Evolutionary conservation across 2,113 vertebrate genomes (phyloP).

Genomic region (Alligator mississippiensis): DNA sequence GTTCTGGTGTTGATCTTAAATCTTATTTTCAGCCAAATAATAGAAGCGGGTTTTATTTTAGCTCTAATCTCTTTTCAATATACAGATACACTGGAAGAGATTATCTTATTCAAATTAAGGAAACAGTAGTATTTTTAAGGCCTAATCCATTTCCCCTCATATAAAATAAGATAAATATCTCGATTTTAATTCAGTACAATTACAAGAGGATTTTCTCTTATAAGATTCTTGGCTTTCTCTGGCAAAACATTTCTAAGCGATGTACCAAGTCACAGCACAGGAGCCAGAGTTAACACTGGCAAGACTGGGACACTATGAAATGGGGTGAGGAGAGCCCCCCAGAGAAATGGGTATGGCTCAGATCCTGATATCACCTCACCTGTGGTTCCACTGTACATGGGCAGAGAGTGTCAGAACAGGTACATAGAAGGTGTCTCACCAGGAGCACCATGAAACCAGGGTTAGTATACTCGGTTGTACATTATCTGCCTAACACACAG

Average conservation of each 20-base stretch:
- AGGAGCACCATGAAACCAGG: neutral
- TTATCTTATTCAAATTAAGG: constrained; percentile 5
- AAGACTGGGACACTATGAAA: neutral
- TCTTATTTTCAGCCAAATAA: neutral
- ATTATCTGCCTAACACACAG: rapidly evolving
- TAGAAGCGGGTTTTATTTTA: constrained; percentile 11
- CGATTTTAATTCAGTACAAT: constrained; percentile 54
- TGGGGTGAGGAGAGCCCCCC: neutral
- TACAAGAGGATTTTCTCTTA: constrained; percentile 41
- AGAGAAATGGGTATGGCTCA: neutral
- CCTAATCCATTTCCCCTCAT: constrained; percentile 32
- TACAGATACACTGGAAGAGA: constrained; percentile 14
- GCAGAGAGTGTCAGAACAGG: neutral
- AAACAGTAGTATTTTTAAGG: constrained; percentile 46
- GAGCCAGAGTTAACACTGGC: neutral
- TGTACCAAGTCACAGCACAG: neutral
- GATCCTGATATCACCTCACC: neutral
- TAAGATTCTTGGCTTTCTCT: neutral
- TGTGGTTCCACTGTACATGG: neutral
- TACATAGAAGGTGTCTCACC: rapidly evolving
- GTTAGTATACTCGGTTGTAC: neutral
- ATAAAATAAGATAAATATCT: constrained; percentile 62
- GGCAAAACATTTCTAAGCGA: neutral
- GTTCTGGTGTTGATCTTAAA: neutral
- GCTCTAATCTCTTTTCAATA: constrained; percentile 34